Conservation (phyloP, 2,888 invertebrate genomes). For the Syrphus vitripennis region DNA sequence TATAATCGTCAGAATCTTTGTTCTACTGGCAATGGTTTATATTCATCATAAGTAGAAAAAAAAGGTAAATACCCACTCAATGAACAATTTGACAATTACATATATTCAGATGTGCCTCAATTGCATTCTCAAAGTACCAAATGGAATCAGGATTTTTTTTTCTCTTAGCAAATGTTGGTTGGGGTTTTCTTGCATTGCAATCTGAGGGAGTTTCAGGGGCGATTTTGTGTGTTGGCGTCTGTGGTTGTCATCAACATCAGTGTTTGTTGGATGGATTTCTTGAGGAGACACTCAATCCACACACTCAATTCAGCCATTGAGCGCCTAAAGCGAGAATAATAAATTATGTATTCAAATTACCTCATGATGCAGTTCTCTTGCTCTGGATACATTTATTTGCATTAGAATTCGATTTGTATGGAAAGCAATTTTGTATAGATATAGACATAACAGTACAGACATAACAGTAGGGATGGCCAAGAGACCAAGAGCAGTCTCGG, state of each 20-base stretch:
- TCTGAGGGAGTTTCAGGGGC: background rate
- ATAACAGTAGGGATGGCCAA: too few species aligned
- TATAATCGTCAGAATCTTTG: background rate
- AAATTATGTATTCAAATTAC: conserved; percentile 61
- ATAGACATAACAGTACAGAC: too few species aligned
- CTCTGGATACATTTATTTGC: conserved; percentile 26
- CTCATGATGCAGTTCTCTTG: conserved; percentile 38
- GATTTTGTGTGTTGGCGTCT: conserved; percentile 46
- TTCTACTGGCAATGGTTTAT: background rate
- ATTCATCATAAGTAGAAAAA: background rate
- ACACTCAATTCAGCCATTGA: too few species aligned
- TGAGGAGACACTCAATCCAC: background rate
- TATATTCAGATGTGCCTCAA: conserved; percentile 45
- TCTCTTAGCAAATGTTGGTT: conserved; percentile 30
- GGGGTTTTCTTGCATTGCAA: background rate
- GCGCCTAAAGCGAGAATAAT: conserved; percentile 27
- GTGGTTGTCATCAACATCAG: background rate
- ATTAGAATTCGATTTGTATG: conserved; percentile 43
- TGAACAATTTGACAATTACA: conserved; percentile 62
- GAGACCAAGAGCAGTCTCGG: too few species aligned
- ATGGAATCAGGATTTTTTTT: background rate
- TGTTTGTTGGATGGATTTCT: background rate
- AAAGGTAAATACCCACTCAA: background rate
- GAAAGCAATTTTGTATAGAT: background rate
- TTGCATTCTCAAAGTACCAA: conserved; percentile 53